A percentile compares a stretch with the other conserved stretches of the same genome.
Conservation (phyloP, 2,113 vertebrate species). For the Pica pica region DNA sequence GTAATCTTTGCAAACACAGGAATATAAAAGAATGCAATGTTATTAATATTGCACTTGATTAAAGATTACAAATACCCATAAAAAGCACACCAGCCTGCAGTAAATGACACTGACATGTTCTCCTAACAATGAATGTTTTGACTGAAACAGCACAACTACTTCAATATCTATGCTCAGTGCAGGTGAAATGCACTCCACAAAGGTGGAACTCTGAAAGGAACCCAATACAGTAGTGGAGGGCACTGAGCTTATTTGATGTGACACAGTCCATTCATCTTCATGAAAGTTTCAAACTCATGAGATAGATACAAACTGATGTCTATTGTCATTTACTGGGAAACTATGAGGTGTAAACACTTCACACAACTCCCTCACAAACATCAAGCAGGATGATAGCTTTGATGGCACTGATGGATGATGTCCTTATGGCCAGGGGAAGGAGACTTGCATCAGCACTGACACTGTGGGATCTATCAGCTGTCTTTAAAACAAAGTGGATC, state of each 20-base stretch:
- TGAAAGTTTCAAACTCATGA: conserved; percentile 47
- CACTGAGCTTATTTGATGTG: conserved; percentile 29
- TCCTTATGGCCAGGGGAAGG: conserved; percentile 20
- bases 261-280: conserved; percentile 52
- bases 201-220: background rate
- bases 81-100: background rate
- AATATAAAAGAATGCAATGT: background rate
- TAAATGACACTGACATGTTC: background rate
- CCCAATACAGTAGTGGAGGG: background rate
- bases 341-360: conserved; percentile 18
- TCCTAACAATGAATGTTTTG: background rate
- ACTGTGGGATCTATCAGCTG: background rate
- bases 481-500: background rate
- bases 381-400: background rate
- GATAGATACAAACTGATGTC: conserved; percentile 26
- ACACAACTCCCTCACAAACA: background rate
- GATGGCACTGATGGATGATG: conserved; percentile 41
- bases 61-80: background rate
- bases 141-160: background rate
- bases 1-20: background rate
- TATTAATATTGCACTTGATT: background rate
- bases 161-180: background rate
- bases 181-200: background rate
- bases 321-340: conserved; percentile 36
- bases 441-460: background rate